Base-by-base conservation (phyloP, 2,888 invertebrate genomes). In the Tetrapedia diversipes region DNA sequence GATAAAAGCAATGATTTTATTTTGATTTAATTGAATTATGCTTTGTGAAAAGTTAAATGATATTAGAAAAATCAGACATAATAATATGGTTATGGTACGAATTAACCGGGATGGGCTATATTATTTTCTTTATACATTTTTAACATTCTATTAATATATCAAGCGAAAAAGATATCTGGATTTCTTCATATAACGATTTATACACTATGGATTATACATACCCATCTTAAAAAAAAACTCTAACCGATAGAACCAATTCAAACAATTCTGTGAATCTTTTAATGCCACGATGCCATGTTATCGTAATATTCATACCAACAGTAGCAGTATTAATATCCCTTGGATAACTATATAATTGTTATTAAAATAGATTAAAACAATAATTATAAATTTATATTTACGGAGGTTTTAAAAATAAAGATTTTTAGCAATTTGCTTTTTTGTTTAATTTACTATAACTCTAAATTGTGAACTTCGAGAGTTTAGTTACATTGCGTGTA, bases 141-240 rank as follows among this genome's bases (percentile, higher is more conserved):
- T 1, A 4, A 19, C 8, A 2, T 8, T 11, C 37, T 37, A 34
- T 27, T 24, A 6, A 8, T 2, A 14, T 8, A 16, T 14, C 4
- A 4, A 14, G 2, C 4, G 11, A 14, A 10, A 19, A 16, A 19
- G 6, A 16, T 53, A 43, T 39, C 8, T 4, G 32, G 39, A n/a
- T 8, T n/a, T 4, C 2, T 39, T n/a, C 4, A 24, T n/a, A 8
- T 37, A 27, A 11, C n/a, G 29, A n/a, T 39, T 63, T 43, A n/a
- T 19, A 22, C n/a, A n/a, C n/a, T n/a, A n/a, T n/a, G n/a, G 14
- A 39, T 61, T 16, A 14, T 19, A 77, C 77, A 11, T 77, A 77
- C 77, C 39, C 77, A 77, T 77, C 65, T 76, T 76, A 27, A 56
- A 65, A 16, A 51, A 39, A 51, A 51, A 39, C 11, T 64, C 6